Base-by-base conservation (phyloP, 2,888 invertebrate genomes). In the Tupiocoris notatus region DNA sequence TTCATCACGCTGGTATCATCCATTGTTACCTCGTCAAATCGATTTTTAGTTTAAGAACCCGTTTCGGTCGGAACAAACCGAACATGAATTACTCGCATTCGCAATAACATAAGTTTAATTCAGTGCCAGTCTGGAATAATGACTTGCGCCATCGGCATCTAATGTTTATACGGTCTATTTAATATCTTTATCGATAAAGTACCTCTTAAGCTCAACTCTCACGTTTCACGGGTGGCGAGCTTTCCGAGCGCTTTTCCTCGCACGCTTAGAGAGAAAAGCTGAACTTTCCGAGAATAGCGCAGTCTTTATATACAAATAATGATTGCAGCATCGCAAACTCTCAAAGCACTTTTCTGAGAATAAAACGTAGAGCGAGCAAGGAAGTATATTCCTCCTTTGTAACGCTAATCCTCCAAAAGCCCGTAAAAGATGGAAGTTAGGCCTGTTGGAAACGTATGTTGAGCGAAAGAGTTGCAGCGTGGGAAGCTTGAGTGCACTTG, bases 401-500 rank as follows among this genome's bases (percentile, higher is more conserved):
- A 39, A 7, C 3, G 39, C 39, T 39, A 39, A 39, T 39, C 39
- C 39, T 7, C 39, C 3, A 3, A 39, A 39, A 39, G 39, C 39
- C 12, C 3, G 39, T 39, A 39, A 39, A 39, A 39, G 39, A 39
- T 39, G 39, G 39, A 39, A 12, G 39, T 39, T 39, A 39, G 6
- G 39, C 39, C 39, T 12, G 3, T 12, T 12, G 39, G 39, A 12
- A 39, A 12, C 39, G 39, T 39, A 39, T 39, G 3, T 39, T 39
- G 39, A 39, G 39, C 12, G 39, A 39, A 39, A 39, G 39, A 39
- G 39, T 39, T 39, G 68, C 70, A 58, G 59, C 70, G 58, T 57
- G 22, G 16, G 20, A 24, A 59, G 22, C 17, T 57, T 23, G 2
- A 68, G 70, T 70, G 70, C 70, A 70, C 24, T 70, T 70, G 70